Evolutionary conservation across 1,140 invertebrate genomes (phyloP).

Genomic region (Bombus terrestris): DNA sequence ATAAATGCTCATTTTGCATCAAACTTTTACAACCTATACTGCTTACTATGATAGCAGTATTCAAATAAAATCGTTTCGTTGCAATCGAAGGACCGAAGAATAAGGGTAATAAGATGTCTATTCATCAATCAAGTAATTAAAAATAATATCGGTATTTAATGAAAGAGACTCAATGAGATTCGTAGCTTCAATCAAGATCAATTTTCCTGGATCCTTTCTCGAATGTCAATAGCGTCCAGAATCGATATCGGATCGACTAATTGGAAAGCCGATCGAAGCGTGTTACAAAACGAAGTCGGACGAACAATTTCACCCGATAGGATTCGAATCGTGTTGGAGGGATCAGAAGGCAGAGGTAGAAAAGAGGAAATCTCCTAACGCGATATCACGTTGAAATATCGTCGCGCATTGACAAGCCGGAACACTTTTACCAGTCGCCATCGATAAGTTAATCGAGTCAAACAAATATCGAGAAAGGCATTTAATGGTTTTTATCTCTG

Average conservation of each 20-base stretch:
- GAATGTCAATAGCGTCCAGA: background rate
- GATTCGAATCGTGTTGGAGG: background rate
- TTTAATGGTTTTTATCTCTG: conserved; percentile 44
- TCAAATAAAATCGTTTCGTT: no score
- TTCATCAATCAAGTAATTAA: no score
- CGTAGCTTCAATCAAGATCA: background rate
- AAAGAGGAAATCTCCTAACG: conserved; percentile 5
- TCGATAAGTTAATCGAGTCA: conserved; percentile 50
- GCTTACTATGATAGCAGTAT: no score
- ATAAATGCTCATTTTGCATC: no score
- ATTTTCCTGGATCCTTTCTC: background rate
- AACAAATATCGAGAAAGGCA: conserved; percentile 42
- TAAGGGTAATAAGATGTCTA: background rate
- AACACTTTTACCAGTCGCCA: conserved; percentile 32
- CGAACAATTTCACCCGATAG: background rate
- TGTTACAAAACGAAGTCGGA: conserved; percentile 14
- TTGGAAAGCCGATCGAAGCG: background rate
- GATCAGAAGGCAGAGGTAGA: background rate
- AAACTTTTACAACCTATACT: no score
- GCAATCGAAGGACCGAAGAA: background rate
- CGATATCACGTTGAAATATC: conserved; percentile 48
- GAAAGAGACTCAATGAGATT: no score
- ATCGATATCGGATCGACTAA: conserved; percentile 7
- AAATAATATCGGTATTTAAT: no score
- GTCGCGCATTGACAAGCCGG: conserved; percentile 27